phyloP scores from a whole-genome alignment of 2,888 invertebrate species.

The Hyposoter didymator region DNA sequence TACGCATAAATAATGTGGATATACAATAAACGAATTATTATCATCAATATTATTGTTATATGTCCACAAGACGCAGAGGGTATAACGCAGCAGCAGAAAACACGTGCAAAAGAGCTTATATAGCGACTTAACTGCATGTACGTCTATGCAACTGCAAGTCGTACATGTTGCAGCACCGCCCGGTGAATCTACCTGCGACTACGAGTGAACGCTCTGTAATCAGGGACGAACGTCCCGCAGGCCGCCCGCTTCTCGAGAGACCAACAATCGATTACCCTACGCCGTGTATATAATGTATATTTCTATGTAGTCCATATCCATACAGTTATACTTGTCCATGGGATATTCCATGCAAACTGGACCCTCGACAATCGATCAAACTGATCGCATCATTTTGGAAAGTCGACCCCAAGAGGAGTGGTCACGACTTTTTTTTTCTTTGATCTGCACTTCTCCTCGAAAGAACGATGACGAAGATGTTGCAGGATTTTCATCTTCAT shows the following conservation, averaged over 20 bases:
- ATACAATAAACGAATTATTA: slow-evolving; percentile 45
- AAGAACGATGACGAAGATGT: background rate
- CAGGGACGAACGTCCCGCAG: slow-evolving; percentile 65
- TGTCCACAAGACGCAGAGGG: slow-evolving; percentile 37
- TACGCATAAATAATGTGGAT: background rate
- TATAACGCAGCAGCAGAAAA: slow-evolving; percentile 46
- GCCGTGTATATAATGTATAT: slow-evolving; percentile 55
- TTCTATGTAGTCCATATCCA: slow-evolving; percentile 27
- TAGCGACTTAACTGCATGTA: slow-evolving; percentile 21
- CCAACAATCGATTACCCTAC: slow-evolving; percentile 68
- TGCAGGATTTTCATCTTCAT: no score
- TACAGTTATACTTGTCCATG: slow-evolving; percentile 28
- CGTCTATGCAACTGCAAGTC: slow-evolving; percentile 45
- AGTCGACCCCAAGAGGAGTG: no score
- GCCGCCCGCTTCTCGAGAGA: slow-evolving; percentile 59
- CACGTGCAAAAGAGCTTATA: slow-evolving; percentile 58
- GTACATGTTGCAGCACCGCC: slow-evolving; percentile 54
- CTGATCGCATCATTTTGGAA: background rate
- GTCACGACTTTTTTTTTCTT: background rate
- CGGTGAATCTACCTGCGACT: slow-evolving; percentile 61
- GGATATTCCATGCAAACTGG: slow-evolving; percentile 22
- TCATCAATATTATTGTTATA: slow-evolving; percentile 38
- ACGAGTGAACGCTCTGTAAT: slow-evolving; percentile 66
- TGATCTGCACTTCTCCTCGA: background rate
- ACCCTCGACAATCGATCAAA: background rate